A percentile compares a stretch with the other conserved stretches of the same genome.
Evolutionary conservation across 2,888 invertebrate species (phyloP).

Genomic region (Leucozona laternaria): DNA sequence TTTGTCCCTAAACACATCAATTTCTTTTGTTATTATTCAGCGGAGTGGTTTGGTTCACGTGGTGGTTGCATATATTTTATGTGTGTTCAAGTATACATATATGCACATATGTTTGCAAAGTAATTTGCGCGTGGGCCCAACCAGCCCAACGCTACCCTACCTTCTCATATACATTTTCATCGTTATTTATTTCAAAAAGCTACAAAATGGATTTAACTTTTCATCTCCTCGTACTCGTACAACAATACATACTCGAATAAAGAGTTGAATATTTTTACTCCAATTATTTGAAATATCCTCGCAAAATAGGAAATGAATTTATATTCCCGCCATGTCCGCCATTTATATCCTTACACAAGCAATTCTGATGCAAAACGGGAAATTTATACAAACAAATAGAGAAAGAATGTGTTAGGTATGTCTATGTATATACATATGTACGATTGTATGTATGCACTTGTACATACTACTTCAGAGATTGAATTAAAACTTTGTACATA

Average conservation of each 20-base stretch:
- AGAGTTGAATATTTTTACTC: slow-evolving; percentile 20
- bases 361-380: slow-evolving; percentile 33
- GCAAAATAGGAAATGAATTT: slow-evolving; percentile 19
- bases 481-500: background rate
- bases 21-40: no score
- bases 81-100: no score
- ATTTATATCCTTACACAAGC: slow-evolving; percentile 29
- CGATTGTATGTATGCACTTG: background rate
- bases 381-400: background rate
- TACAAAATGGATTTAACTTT: background rate
- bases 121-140: no score
- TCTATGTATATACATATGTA: background rate
- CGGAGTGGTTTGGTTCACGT: no score
- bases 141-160: no score
- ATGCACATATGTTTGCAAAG: no score
- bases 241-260: background rate
- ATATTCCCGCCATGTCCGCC: slow-evolving; percentile 36
- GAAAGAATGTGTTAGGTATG: background rate
- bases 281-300: slow-evolving; percentile 27
- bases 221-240: background rate
- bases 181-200: background rate
- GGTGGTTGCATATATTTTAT: no score
- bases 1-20: no score
- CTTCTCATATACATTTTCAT: background rate
- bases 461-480: background rate